Evolutionary conservation across 2,113 vertebrate species (phyloP), one percentile per base, ranked within the genome.

Genomic region (Edolisoma coerulescens): DNA sequence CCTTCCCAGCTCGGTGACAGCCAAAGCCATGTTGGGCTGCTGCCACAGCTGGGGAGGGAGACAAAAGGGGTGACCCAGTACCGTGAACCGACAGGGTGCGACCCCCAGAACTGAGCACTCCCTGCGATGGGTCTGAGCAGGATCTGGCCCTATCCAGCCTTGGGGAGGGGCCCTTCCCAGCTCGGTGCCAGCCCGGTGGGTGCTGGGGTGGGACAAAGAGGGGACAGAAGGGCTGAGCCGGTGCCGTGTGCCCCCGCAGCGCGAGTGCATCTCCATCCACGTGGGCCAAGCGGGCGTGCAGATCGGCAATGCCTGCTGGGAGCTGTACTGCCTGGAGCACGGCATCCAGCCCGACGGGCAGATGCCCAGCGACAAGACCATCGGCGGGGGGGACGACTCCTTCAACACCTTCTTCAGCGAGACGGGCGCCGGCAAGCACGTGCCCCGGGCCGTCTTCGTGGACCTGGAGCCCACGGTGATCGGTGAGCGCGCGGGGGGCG

Each of bases 391-490:
- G 44, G 83, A 97, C 42, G 97, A 97, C 92, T 98, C 97, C 77
- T 97, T 97, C 84, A 97, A 93, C 78, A 97, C 97, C 16, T 97
- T 98, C 93, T 97, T 98, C 95, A 96, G 97, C 56, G 96, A 97
- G 91, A 97, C 97, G 6, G 97, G 97, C 8, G 92, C 97, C 16
- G 97, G 97, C 37, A 97, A 97, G 83, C 96, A 98, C 30, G 97
- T 97, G 30, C 97, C 97, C 2, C 93, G 97, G 13, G 97, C 97
- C 21, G 71, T 98, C 28, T 97, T 98, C 14, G 97, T 97, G 95
- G 97, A 97, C 93, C 91, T 98, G 95, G 97, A 98, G n/a, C 97
- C 97, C 82, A 97, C 97, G 13, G 97, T 97, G 73, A 97, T 97
- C 97, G 3, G 97, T 97, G 93, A 96, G 63, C 3, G 68, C 17